These are phyloP conservation scores for Lasioglossum lativentre DNA, from an alignment of 2,888 invertebrate genomes.

Conservation along the genomic window DNA sequence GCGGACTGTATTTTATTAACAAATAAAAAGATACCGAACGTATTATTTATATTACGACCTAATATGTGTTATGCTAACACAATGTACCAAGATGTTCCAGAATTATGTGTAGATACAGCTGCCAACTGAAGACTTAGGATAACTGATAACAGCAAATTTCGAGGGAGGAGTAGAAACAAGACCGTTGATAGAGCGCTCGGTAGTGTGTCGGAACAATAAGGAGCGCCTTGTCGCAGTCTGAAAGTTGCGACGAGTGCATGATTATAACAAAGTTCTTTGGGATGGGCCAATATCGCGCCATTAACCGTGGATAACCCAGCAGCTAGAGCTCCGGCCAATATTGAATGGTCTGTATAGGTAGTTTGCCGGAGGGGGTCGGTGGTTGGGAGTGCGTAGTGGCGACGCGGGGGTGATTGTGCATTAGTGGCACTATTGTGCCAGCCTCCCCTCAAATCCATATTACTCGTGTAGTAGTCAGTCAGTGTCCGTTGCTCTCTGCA, in stretches of 20 bases:
- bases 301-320: conserved; percentile 80
- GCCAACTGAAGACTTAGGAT: not conserved
- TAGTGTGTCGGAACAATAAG: not conserved
- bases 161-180: not conserved
- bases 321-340: conserved; percentile 80
- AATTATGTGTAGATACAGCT: not conserved
- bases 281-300: conserved; percentile 70
- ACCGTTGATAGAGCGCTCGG: not conserved
- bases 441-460: conserved; percentile 82
- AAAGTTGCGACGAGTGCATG: conserved; percentile 47
- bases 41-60: too few relatives aligned
- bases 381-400: conserved; percentile 52
- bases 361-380: conserved; percentile 77
- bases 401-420: conserved; percentile 79
- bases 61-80: too few relatives aligned
- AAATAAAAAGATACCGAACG: too few relatives aligned
- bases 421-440: conserved; percentile 83
- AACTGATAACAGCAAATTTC: not conserved
- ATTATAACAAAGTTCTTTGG: conserved; percentile 68
- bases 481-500: conserved; percentile 73
- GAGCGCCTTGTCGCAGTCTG: not conserved
- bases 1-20: too few relatives aligned
- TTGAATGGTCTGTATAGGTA: conserved; percentile 81
- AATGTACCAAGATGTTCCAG: too few relatives aligned
- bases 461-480: conserved; percentile 82